Percentiles rank a stretch among this genome's conserved stretches.
These are phyloP conservation scores for Microcaecilia unicolor DNA, from an alignment of 2,797 vertebrate species.

Conservation along the genomic window DNA sequence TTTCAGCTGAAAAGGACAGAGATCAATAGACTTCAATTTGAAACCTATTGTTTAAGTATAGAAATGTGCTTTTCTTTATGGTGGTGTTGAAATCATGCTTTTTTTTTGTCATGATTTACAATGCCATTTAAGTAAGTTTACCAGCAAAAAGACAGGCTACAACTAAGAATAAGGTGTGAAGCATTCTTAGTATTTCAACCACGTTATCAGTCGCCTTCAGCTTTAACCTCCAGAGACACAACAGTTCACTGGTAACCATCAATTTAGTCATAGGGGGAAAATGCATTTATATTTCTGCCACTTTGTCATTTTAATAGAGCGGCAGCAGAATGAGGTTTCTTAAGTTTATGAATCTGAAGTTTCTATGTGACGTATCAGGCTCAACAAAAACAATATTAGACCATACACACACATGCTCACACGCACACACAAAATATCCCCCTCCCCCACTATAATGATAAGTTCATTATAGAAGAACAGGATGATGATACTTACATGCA, in stretches of 20 bases:
- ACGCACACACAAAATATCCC: not conserved
- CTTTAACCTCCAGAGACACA: conserved; percentile 17
- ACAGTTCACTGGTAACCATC: conserved; percentile 1
- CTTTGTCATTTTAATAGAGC: conserved; percentile 26
- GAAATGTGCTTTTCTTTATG: not conserved
- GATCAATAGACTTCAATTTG: not conserved
- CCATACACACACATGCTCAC: no score
- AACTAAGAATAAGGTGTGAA: conserved; percentile 6
- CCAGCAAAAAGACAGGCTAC: conserved; percentile 12
- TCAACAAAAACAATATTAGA: no score
- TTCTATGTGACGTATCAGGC: conserved; percentile 7
- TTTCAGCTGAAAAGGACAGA: conserved; percentile 12
- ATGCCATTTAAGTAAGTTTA: conserved; percentile 2
- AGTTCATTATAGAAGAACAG: not conserved
- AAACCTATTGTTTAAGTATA: not conserved
- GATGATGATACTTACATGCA: not conserved
- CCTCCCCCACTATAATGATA: no score
- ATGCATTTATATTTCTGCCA: not conserved
- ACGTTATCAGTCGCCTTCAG: conserved; percentile 26
- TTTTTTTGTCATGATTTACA: conserved; percentile 17
- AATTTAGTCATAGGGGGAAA: conserved; percentile 11
- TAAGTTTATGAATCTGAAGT: conserved; percentile 22
- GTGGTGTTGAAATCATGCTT: conserved; percentile 2
- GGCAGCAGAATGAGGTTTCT: conserved; percentile 13
- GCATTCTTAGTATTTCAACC: conserved; percentile 29